phyloP scores from a whole-genome alignment of 2,797 vertebrate species.

The Acanthurus lineatus region DNA sequence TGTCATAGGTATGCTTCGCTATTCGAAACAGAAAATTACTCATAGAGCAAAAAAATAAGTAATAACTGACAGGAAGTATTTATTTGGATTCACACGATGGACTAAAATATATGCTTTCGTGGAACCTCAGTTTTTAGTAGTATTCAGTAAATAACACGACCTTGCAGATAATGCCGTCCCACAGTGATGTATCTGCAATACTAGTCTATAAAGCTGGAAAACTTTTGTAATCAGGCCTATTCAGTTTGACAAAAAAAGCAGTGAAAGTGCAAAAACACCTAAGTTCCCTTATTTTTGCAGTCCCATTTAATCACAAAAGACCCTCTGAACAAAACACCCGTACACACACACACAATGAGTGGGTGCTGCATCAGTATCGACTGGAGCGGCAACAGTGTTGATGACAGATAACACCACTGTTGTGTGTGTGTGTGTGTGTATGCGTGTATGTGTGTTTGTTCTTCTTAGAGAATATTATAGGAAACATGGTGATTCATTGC shows the following conservation, averaged over 20 bases:
- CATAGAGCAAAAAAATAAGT: background rate
- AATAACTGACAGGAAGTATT: background rate
- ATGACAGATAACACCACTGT: constrained; percentile 52
- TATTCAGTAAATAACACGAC: background rate
- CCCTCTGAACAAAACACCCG: constrained; percentile 20
- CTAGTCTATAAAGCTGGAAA: constrained; percentile 12
- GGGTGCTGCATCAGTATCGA: constrained; percentile 62
- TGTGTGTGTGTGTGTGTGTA: constrained; percentile 33
- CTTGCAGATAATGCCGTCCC: background rate
- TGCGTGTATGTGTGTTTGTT: constrained; percentile 44
- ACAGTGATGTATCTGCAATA: constrained; percentile 2
- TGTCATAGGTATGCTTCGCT: background rate
- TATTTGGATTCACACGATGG: constrained; percentile 1
- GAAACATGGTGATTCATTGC: constrained; percentile 67
- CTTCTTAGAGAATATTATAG: constrained; percentile 59
- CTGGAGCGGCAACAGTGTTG: constrained; percentile 46
- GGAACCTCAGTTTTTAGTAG: constrained; percentile 13
- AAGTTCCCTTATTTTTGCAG: constrained; percentile 41
- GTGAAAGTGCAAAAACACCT: constrained; percentile 21
- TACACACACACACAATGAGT: constrained; percentile 26
- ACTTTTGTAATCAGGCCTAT: constrained; percentile 35
- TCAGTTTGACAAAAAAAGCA: constrained; percentile 17
- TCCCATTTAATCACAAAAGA: constrained; percentile 55
- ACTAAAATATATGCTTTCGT: constrained; percentile 8
- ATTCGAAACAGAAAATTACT: background rate